Evolutionary conservation across 2,888 invertebrate genomes (phyloP), one percentile per base, ranked within the genome.

Genomic region (Philereme vetulata): DNA sequence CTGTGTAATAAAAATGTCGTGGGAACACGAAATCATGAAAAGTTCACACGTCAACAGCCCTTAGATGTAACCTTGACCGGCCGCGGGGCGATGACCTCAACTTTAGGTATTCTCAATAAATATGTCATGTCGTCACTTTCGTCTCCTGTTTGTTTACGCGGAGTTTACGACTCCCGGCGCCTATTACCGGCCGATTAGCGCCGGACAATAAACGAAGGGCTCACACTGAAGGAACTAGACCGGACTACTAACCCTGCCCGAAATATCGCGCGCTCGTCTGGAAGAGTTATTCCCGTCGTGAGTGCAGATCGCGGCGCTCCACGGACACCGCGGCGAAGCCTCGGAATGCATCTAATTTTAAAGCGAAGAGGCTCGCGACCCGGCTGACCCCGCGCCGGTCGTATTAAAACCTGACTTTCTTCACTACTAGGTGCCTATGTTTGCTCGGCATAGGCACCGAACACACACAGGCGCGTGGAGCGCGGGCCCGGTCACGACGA

Each of bases 281-380:
- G 81, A 83, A 68, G 72, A 82, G 85, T 81, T 90, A 90, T 90
- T 90, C 85, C 77, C 72, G 88, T 83, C 86, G 64, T 58, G 66
- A 38, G 75, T 78, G 78, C 78, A 74, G 74, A 83, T 80, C 77
- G 79, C 80, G 79, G 82, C 82, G 82, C 85, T 82, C 81, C 81
- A 80, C 56, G 54, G 63, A 81, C 81, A 83, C 76, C 74, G 77
- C 83, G 72, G 75, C 82, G 76, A 88, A 88, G 86, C 86, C 85
- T 88, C 80, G 90, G 91, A 88, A 92, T 90, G 91, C 90, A 90
- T 90, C 90, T 92, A 90, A 91, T 91, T 91, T 91, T 91, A 89
- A 84, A 90, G 84, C 89, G 87, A 86, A 87, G 90, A 89, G 87
- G 85, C 90, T 90, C 87, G 87, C 89, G 90, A 91, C 90, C 91